These are phyloP conservation scores for Neotoxoptera formosana DNA, from an alignment of 1,140 invertebrate species.

Conservation along the genomic window DNA sequence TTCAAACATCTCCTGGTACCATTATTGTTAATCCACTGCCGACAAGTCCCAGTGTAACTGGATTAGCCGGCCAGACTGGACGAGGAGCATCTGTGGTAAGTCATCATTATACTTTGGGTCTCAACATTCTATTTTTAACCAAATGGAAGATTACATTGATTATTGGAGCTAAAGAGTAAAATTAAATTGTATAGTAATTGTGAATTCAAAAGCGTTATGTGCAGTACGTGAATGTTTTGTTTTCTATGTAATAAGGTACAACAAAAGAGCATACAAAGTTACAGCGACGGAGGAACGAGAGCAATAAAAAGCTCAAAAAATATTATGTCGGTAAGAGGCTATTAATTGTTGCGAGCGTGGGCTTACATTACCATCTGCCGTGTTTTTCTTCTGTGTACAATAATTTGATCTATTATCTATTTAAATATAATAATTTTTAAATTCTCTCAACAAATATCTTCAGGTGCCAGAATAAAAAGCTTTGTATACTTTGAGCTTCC, in stretches of 20 bases:
- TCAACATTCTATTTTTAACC: constrained; percentile 19
- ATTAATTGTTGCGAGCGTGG: constrained; percentile 56
- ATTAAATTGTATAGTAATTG: constrained; percentile 48
- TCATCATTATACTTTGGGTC: constrained; percentile 59
- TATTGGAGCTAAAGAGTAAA: constrained; percentile 42
- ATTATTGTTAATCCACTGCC: constrained; percentile 57
- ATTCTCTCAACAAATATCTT: constrained; percentile 33
- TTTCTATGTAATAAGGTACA: constrained; percentile 57
- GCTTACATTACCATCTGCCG: constrained; percentile 45
- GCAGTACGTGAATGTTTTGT: constrained; percentile 55
- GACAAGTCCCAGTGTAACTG: constrained; percentile 69
- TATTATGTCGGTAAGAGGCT: constrained; percentile 56
- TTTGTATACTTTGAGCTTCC: constrained; percentile 47
- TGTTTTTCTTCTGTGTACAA: constrained; percentile 50
- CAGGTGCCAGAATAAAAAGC: constrained; percentile 53
- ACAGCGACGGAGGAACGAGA: constrained; percentile 55
- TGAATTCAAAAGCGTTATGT: constrained; percentile 54
- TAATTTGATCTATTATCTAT: constrained; percentile 52
- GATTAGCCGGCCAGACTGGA: constrained; percentile 82
- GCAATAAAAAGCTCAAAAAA: constrained; percentile 56
- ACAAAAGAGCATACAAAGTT: constrained; percentile 54
- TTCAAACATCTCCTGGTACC: constrained; percentile 65
- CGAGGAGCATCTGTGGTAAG: constrained; percentile 87
- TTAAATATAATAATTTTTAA: background rate
- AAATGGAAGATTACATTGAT: constrained; percentile 31